Base-by-base conservation (phyloP, 2,113 vertebrate genomes). In the Narcine bancroftii region DNA sequence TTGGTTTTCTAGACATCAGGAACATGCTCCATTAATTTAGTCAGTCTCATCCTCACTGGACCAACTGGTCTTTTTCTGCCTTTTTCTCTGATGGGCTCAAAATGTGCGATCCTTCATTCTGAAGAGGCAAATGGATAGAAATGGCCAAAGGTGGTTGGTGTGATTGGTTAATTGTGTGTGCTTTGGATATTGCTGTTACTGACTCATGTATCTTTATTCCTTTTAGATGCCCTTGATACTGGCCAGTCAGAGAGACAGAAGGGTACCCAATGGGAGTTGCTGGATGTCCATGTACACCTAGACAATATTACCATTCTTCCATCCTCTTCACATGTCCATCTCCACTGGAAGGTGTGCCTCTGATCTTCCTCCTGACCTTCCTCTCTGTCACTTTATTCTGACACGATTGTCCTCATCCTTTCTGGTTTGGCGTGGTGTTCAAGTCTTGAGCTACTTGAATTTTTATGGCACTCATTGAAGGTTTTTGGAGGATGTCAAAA, bases 281-380 rank as follows among this genome's bases (percentile, higher is more conserved):
- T 95, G 45, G 95, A 95, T 0, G 65, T 97, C 72, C 93, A 93
- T 11, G 94, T 98, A 65, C 93, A 94, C 93, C 95, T 98, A 93
- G 96, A 97, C 89, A 97, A 96, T 0, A 93, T 96, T 92, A 96
- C 95, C 0, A 89, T 96, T 81, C 21, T 91, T 91, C 87, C 87
- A 91, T 45, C 87, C 39, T 69, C 87, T 45, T 66, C 87, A 9
- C 87, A 91, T 29, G 36, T 69, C 4, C 63, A 66, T 66, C 63
- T 91, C 87, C 87, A 65, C 21, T 91, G 87, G 87, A 91, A 91
- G 87, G 87, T 91, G 9, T 36, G 15, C 33, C 1, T 60, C 33
- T 60, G 50, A 6, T 21, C 53, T 87, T 19, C 56, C 3, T 6
- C 24, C 33, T 4, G 60, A 87, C 19, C 10, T 36, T 87, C 39